Evolutionary conservation across 2,113 vertebrate genomes (phyloP).

Genomic region (Centropus unirufus): DNA sequence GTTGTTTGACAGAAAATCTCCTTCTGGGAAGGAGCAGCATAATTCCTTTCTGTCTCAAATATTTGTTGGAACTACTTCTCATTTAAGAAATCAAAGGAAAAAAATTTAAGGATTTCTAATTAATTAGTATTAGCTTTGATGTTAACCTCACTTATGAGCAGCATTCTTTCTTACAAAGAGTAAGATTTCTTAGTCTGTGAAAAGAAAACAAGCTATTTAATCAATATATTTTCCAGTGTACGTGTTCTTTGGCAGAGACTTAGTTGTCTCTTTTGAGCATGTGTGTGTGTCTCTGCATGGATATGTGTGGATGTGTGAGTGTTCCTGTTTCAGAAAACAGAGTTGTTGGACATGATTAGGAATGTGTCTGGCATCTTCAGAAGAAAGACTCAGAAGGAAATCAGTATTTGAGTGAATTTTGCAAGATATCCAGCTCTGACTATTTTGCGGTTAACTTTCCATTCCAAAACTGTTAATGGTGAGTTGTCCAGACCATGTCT

Average conservation of each 20-base stretch:
- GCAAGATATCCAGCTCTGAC: conserved; percentile 60
- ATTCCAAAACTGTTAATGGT: conserved; percentile 62
- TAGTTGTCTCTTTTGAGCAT: background rate
- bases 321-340: conserved; percentile 37
- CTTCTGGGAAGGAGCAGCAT: background rate
- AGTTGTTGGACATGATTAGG: conserved; percentile 55
- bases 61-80: background rate
- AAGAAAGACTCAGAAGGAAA: conserved; percentile 45
- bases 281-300: background rate
- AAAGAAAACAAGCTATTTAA: conserved; percentile 50
- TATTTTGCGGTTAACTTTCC: conserved; percentile 56
- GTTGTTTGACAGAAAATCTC: background rate
- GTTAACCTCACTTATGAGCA: background rate
- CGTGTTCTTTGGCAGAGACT: conserved; percentile 43
- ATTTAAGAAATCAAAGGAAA: background rate
- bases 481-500: conserved; percentile 58
- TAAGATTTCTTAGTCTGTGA: background rate
- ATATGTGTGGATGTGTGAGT: background rate
- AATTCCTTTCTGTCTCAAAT: background rate
- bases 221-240: conserved; percentile 58
- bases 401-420: conserved; percentile 28
- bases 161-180: background rate
- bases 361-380: conserved; percentile 64
- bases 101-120: background rate
- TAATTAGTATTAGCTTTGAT: background rate